phyloP scores from a whole-genome alignment of 1,140 invertebrate species.

The Armadillidium nasatum region DNA sequence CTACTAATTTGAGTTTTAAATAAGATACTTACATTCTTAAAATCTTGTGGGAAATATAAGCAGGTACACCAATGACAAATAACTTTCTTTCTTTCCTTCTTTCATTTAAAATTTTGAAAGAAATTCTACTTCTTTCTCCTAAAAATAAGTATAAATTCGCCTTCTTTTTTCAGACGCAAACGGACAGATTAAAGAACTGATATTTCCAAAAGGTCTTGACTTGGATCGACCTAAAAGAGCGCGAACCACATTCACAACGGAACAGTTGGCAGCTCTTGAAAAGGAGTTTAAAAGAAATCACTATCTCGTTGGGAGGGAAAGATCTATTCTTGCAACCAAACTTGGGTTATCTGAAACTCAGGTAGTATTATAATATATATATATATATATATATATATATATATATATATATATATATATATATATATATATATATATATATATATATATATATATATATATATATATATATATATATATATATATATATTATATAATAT shows the following conservation, averaged over 20 bases:
- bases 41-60: too few species aligned
- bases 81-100: too few species aligned
- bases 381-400: too few species aligned
- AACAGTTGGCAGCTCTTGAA: conserved; percentile 54
- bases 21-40: not conserved
- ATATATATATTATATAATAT: too few species aligned
- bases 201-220: conserved; percentile 56
- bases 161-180: conserved; percentile 50
- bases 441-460: too few species aligned
- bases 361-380: too few species aligned
- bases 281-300: conserved; percentile 53
- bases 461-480: too few species aligned
- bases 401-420: too few species aligned
- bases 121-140: not conserved
- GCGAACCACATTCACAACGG: conserved; percentile 54
- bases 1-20: not conserved
- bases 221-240: conserved; percentile 55
- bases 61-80: too few species aligned
- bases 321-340: conserved; percentile 51
- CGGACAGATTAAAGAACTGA: conserved; percentile 52
- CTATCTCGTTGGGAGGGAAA: conserved; percentile 55
- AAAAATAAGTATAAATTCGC: not conserved
- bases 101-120: not conserved
- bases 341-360: conserved; percentile 55
- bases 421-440: too few species aligned